These are phyloP conservation scores for Bombus consobrinus DNA, from an alignment of 1,140 invertebrate genomes.

Conservation along the genomic window DNA sequence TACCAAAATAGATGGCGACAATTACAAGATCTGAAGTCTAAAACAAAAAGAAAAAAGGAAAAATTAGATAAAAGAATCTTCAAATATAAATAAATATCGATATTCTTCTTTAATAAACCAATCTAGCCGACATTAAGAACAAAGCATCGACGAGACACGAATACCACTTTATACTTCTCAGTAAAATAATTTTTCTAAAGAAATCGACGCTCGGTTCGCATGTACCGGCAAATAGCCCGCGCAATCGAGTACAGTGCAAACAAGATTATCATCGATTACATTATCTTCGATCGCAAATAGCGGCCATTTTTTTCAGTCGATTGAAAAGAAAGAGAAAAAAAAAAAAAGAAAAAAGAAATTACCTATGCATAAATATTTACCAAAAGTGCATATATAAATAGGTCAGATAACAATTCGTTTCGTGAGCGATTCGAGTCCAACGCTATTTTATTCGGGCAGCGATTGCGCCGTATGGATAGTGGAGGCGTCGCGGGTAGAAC, in stretches of 20 bases:
- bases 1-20: too few species aligned
- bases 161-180: not conserved
- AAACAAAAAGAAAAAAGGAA: not conserved
- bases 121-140: not conserved
- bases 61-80: not conserved
- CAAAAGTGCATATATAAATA: constrained; percentile 23
- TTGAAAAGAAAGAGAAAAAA: too few species aligned
- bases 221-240: not conserved
- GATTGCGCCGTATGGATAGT: constrained; percentile 72
- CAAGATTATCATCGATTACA: not conserved
- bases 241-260: not conserved
- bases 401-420: constrained; percentile 37
- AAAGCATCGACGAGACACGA: not conserved
- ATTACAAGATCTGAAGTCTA: not conserved
- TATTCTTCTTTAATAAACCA: not conserved
- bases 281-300: not conserved
- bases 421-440: constrained; percentile 50
- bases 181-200: not conserved
- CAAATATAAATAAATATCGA: not conserved
- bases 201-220: not conserved
- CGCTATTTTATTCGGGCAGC: constrained; percentile 68
- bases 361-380: constrained; percentile 8
- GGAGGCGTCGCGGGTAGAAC: constrained; percentile 60
- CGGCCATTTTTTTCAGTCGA: not conserved
- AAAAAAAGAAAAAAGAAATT: not conserved